These are phyloP conservation scores for Porites cylindrica DNA, from an alignment of 92 coral and sea anemone species.

Conservation along the genomic window DNA sequence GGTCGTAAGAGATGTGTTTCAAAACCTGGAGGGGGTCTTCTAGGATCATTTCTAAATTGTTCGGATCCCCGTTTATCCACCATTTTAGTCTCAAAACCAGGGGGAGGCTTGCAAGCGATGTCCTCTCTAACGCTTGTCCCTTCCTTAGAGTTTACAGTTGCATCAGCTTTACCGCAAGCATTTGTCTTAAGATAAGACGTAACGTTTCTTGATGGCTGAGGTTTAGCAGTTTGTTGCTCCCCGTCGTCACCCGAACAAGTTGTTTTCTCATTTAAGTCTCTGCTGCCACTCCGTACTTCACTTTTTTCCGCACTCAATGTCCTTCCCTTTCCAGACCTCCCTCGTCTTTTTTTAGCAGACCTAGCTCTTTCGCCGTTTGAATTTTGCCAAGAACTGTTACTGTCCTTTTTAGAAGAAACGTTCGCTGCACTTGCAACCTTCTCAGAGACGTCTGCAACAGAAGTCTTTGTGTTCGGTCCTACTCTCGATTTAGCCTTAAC, in stretches of 20 bases:
- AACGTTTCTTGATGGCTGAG: background rate
- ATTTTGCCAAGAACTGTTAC: background rate
- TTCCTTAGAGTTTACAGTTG: background rate
- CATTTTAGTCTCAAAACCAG: slow-evolving; percentile 65
- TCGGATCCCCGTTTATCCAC: slow-evolving; percentile 38
- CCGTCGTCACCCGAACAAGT: background rate
- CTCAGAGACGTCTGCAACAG: background rate
- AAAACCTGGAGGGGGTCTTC: slow-evolving; percentile 57
- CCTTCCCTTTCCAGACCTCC: slow-evolving; percentile 11
- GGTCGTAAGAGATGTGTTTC: slow-evolving; percentile 15
- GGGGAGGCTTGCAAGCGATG: slow-evolving; percentile 63
- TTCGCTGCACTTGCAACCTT: background rate
- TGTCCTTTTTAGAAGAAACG: no score
- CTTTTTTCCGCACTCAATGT: background rate
- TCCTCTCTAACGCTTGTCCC: background rate
- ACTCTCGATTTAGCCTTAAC: background rate
- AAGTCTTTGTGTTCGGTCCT: background rate
- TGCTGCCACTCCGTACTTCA: background rate
- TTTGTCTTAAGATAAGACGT: slow-evolving; percentile 4
- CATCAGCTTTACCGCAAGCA: background rate
- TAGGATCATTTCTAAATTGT: background rate
- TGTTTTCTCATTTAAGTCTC: background rate
- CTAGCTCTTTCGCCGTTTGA: slow-evolving; percentile 3
- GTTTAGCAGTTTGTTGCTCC: background rate
- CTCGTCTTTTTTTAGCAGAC: slow-evolving; percentile 22